A percentile compares a stretch with the other conserved stretches of the same genome.
Evolutionary conservation across 2,888 invertebrate genomes (phyloP).

Genomic region (Nomada fabriciana): DNA sequence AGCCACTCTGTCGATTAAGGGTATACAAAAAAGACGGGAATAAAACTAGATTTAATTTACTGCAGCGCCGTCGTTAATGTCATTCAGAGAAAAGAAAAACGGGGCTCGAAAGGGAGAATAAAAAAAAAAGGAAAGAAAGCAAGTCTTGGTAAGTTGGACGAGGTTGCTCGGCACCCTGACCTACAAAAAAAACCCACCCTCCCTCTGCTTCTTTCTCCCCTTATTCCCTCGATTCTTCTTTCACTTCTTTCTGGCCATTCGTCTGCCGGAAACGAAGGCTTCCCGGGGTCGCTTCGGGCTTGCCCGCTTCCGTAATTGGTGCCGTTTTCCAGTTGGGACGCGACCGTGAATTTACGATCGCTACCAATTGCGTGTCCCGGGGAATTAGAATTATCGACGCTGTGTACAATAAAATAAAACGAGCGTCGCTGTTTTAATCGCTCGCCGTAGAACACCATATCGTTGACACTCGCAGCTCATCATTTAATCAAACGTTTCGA

Average conservation of each 20-base stretch:
- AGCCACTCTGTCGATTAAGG: neutral
- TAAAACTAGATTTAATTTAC: slow-evolving; percentile 16
- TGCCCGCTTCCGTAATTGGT: slow-evolving; percentile 53
- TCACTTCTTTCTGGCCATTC: slow-evolving; percentile 14
- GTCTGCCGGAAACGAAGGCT: slow-evolving; percentile 35
- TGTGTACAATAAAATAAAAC: slow-evolving; percentile 19
- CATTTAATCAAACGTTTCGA: neutral
- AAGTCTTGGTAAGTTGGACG: neutral
- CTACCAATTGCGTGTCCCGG: slow-evolving; percentile 30
- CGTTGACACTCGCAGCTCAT: too few relatives aligned
- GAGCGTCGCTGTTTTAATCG: neutral
- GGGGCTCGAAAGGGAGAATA: neutral
- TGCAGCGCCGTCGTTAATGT: slow-evolving; percentile 7
- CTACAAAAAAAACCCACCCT: slow-evolving; percentile 7
- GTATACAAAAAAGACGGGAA: neutral
- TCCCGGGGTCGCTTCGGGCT: slow-evolving; percentile 27
- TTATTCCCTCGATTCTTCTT: slow-evolving; percentile 32
- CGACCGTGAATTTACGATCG: slow-evolving; percentile 39
- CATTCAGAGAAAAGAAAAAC: neutral
- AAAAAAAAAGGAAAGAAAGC: neutral
- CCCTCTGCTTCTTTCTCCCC: neutral
- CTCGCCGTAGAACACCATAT: too few relatives aligned
- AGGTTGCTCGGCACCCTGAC: slow-evolving; percentile 23
- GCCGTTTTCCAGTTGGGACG: slow-evolving; percentile 22
- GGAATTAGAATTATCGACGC: slow-evolving; percentile 54